These are phyloP conservation scores for Lamellibrachia columna DNA, from an alignment of 2,888 invertebrate genomes.

Conservation along the genomic window DNA sequence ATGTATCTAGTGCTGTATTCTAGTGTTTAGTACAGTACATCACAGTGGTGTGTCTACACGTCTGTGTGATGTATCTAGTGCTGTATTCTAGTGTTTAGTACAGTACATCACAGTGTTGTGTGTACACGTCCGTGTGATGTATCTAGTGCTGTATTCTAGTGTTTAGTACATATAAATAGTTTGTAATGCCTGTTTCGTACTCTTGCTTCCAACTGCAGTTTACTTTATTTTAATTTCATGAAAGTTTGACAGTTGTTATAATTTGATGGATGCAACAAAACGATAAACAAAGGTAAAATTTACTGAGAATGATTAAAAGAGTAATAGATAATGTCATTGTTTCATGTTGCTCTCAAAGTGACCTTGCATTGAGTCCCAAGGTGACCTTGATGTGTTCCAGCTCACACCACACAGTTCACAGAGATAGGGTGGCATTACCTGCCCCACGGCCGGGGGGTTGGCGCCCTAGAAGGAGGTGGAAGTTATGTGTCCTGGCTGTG, in stretches of 20 bases:
- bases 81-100: background rate
- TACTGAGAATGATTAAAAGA: too few species aligned
- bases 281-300: too few species aligned
- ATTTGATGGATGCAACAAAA: too few species aligned
- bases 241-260: too few species aligned
- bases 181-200: background rate
- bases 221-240: background rate
- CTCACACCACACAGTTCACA: conserved; percentile 65
- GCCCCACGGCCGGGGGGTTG: conserved; percentile 58
- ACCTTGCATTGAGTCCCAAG: background rate
- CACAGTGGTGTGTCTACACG: too few species aligned
- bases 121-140: too few species aligned
- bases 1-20: background rate
- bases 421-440: conserved; percentile 62
- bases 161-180: too few species aligned
- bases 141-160: background rate
- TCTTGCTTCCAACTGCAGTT: background rate
- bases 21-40: background rate
- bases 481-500: conserved; percentile 61
- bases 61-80: background rate
- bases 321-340: background rate
- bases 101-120: too few species aligned
- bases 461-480: conserved; percentile 58
- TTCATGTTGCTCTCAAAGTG: background rate
- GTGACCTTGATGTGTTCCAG: conserved; percentile 39